Evolutionary conservation across 2,113 vertebrate species (phyloP).

Genomic region (Atlantisia rogersi): DNA sequence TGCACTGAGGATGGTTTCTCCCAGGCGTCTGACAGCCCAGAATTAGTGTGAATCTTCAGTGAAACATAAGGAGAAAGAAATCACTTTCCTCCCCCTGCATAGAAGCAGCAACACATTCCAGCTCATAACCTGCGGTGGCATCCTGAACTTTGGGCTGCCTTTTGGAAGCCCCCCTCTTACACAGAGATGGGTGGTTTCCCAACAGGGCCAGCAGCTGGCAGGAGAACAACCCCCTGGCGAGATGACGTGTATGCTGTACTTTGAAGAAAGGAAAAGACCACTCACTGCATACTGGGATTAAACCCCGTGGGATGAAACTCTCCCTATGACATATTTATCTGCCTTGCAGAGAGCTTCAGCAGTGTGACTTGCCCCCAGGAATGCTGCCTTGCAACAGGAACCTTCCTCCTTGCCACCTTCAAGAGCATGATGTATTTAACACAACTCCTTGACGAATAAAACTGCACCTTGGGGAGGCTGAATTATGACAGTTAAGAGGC

Average conservation of each 20-base stretch:
- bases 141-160: not conserved
- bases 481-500: not conserved
- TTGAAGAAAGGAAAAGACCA: not conserved
- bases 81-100: not conserved
- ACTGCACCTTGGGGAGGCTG: not conserved
- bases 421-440: not conserved
- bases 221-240: not conserved
- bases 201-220: not conserved
- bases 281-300: not conserved
- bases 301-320: not conserved
- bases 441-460: slow-evolving; percentile 24
- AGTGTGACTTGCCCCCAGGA: not conserved
- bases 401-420: not conserved
- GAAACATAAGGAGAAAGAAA: not conserved
- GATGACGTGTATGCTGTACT: fast-evolving
- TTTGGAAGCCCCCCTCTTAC: not conserved
- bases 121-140: not conserved
- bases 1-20: not conserved
- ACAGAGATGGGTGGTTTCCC: not conserved
- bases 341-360: not conserved
- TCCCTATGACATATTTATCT: not conserved
- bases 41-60: not conserved
- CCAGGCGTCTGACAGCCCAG: not conserved
- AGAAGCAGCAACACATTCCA: not conserved
- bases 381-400: not conserved